Conservation (phyloP, 2,113 vertebrate genomes). For the Apaloderma vittatum region DNA sequence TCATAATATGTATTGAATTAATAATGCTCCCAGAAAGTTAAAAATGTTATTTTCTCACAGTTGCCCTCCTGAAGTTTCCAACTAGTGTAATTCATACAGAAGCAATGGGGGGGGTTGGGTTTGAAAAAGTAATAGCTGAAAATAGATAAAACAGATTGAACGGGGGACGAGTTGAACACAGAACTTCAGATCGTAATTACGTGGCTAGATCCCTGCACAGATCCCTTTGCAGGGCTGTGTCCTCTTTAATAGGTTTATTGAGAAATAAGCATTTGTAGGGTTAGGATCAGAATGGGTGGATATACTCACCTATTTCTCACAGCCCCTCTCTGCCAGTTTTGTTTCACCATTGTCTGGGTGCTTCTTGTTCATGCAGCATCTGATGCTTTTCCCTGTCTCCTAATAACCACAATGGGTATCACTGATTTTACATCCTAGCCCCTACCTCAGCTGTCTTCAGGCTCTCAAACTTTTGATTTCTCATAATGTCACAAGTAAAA, state of each 20-base stretch:
- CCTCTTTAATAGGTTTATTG: neutral
- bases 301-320: neutral
- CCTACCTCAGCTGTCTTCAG: neutral
- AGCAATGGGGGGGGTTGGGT: neutral
- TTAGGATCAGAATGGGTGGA: neutral
- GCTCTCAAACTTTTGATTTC: neutral
- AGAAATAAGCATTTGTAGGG: neutral
- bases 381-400: neutral
- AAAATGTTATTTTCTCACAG: neutral
- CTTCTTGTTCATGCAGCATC: neutral
- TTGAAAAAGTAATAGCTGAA: neutral
- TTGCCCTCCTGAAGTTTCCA: neutral
- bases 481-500: neutral
- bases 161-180: neutral
- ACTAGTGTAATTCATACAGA: neutral
- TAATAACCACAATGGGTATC: neutral
- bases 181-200: neutral
- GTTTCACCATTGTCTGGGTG: accelerated
- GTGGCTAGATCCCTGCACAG: neutral
- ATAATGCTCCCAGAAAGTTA: neutral
- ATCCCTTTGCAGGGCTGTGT: neutral
- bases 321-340: neutral
- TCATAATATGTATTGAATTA: neutral
- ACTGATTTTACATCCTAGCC: neutral
- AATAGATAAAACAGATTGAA: neutral